Evolutionary conservation across 2,797 vertebrate species (phyloP), one percentile per base, ranked within the genome.

Genomic region (Hipposideros larvatus): DNA sequence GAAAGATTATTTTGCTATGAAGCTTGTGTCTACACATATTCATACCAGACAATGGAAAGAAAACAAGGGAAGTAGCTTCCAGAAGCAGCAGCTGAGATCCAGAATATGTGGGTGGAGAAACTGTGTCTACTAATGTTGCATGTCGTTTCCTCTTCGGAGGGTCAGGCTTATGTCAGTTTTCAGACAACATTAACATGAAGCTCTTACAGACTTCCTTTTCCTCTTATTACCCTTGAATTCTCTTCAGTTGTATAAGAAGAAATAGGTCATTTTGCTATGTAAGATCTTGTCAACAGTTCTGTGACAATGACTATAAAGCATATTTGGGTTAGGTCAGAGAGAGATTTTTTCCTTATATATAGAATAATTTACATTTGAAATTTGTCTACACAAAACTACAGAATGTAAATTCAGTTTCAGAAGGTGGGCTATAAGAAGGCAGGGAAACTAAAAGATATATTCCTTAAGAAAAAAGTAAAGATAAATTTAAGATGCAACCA

Each of bases 41-140:
- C 89, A 73, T 13, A 68, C 18, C 89, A 96, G 95, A 96, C 86
- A 77, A 14, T n/a, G 51, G 43, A 41, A 11, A 91, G 77, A 74
- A 31, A 79, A 68, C 21, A 96, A 90, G 43, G 70, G 59, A 91
- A 87, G 91, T 11, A 61, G 57, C 63, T 96, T 96, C 87, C 94
- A 88, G 94, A 96, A 94, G 68, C 63, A 94, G 78, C 88, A 89
- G 70, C 82, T 91, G 93, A 96, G 43, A 79, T 66, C 78, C 93
- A 96, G 89, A 91, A 75, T 18, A 59, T n/a, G 82, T 93, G 91
- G 68, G 86, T 87, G 65, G 80, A 89, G 94, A 88, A 96, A 63
- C 22, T 41, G 43, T 90, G 91, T 74, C 78, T 70, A 55, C 66
- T 41, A 37, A 31, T 8, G n/a, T 41, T 87, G 18, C 55, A 70